Evolutionary conservation across 2,113 vertebrate genomes (phyloP).

Genomic region (Trogon surrucura): DNA sequence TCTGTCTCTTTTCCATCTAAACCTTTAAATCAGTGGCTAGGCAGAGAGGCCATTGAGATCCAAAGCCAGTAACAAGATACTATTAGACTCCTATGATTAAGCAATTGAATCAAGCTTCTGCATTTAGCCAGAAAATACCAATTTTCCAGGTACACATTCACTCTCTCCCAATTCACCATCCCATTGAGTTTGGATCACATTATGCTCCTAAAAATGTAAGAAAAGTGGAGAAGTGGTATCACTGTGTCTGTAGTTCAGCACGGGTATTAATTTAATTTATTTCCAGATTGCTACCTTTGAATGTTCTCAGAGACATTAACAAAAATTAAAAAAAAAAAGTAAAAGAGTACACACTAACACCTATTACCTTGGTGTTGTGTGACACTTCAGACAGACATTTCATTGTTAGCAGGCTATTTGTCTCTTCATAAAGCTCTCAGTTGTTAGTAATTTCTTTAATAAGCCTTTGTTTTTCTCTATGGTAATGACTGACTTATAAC

Average conservation of each 20-base stretch:
- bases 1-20: neutral
- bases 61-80: neutral
- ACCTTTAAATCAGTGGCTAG: neutral
- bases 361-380: neutral
- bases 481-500: neutral
- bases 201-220: neutral
- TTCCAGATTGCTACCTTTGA: neutral
- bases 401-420: neutral
- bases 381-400: neutral
- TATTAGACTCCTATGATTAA: neutral
- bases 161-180: neutral
- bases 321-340: neutral
- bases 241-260: neutral
- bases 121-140: neutral
- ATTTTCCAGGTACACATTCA: neutral
- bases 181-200: neutral
- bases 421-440: neutral
- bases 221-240: neutral
- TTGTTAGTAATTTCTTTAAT: neutral
- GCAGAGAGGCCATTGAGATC: neutral
- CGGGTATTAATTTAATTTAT: neutral
- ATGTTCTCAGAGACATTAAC: neutral
- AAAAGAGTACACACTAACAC: neutral
- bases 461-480: constrained; percentile 28
- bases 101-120: neutral